phyloP scores from a whole-genome alignment of 92 coral and sea anemone species.

The Micromussa lordhowensis region DNA sequence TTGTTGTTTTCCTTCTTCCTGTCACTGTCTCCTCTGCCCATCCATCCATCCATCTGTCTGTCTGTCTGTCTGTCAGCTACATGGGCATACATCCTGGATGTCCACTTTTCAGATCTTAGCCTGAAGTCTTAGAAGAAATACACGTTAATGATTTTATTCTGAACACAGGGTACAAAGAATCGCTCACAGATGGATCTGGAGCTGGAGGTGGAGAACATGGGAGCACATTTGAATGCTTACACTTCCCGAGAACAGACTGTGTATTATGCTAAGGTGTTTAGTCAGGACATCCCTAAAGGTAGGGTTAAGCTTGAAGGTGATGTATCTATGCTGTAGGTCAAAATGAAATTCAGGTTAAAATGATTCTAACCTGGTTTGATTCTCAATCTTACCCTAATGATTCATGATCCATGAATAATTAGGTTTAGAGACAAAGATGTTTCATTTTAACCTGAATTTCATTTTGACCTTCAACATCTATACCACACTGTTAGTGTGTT shows the following conservation, averaged over 20 bases:
- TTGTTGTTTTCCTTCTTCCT: neutral
- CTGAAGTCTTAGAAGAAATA: no score
- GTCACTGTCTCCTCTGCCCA: neutral
- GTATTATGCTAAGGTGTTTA: constrained; percentile 94
- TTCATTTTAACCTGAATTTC: no score
- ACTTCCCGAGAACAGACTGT: constrained; percentile 99
- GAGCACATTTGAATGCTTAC: constrained; percentile 98
- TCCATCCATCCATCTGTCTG: neutral
- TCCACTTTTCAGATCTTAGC: no score
- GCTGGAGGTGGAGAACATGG: constrained; percentile 97
- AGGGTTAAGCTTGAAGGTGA: neutral
- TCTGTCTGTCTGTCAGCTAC: no score
- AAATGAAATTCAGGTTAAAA: no score
- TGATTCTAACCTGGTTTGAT: no score
- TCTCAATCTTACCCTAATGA: no score
- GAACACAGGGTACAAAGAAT: constrained; percentile 81
- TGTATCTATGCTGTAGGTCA: neutral
- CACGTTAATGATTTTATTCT: neutral
- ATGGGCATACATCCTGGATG: no score
- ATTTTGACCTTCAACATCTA: no score
- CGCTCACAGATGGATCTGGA: constrained; percentile 94
- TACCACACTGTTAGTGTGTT: neutral
- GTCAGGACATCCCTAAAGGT: constrained; percentile 92
- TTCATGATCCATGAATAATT: no score
- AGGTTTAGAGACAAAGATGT: no score